These are phyloP conservation scores for Callochromis pleurospilus DNA, from an alignment of 2,113 vertebrate genomes.

Conservation along the genomic window DNA sequence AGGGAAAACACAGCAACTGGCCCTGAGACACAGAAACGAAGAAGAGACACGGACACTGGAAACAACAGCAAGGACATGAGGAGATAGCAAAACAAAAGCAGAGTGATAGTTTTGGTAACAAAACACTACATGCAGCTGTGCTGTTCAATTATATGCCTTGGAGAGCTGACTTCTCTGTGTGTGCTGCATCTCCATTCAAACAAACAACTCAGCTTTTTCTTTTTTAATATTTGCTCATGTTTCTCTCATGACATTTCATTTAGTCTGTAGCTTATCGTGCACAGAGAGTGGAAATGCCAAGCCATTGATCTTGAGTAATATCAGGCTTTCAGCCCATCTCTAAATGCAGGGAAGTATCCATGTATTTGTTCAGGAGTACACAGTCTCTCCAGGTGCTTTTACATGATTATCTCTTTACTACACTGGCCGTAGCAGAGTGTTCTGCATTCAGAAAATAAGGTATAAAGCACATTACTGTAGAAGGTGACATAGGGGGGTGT, in stretches of 20 bases:
- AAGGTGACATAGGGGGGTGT: background rate
- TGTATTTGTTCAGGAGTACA: background rate
- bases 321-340: background rate
- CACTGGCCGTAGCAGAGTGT: background rate
- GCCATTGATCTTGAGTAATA: background rate
- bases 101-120: constrained; percentile 4
- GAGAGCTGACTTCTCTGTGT: background rate
- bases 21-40: background rate
- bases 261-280: background rate
- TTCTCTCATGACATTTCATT: constrained; percentile 41
- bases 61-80: constrained; percentile 11
- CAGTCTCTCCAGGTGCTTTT: background rate
- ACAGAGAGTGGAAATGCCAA: constrained; percentile 1
- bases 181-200: background rate
- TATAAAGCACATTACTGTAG: background rate
- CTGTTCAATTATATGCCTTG: constrained; percentile 21
- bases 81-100: background rate
- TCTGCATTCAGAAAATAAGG: background rate
- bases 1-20: constrained; percentile 15
- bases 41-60: background rate
- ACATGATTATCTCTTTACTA: background rate
- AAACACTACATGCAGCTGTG: background rate
- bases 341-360: background rate
- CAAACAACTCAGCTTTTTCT: background rate
- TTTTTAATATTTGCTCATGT: background rate